phyloP scores from a whole-genome alignment of 2,888 invertebrate genomes.

The Dryobotodes eremita region DNA sequence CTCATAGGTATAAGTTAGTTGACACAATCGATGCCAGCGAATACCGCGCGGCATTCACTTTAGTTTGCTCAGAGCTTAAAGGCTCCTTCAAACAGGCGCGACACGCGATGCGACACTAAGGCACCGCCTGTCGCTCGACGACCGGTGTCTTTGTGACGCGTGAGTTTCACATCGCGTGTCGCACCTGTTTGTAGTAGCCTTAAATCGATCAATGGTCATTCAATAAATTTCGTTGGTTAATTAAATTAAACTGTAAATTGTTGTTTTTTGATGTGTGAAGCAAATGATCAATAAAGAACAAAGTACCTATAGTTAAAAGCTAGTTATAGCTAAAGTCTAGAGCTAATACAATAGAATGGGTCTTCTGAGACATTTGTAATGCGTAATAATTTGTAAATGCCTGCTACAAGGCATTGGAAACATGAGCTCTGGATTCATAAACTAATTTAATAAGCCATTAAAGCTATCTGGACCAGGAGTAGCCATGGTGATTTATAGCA shows the following conservation, averaged over 20 bases:
- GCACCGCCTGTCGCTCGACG: no score
- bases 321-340: not conserved
- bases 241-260: not conserved
- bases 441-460: conserved; percentile 90
- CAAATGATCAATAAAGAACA: not conserved
- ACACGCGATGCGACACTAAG: no score
- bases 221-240: not conserved
- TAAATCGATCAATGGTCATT: not conserved
- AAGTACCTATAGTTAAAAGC: not conserved
- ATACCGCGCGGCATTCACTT: not conserved
- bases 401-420: conserved; percentile 31
- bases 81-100: no score
- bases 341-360: not conserved
- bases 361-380: conserved; percentile 31
- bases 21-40: no score
- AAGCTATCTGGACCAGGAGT: conserved; percentile 90
- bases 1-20: not conserved
- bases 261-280: not conserved
- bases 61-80: not conserved
- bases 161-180: no score
- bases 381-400: conserved; percentile 46
- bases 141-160: no score
- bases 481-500: conserved; percentile 89
- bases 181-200: no score
- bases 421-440: conserved; percentile 70